phyloP scores from a whole-genome alignment of 1,140 invertebrate genomes.

The Acyrthosiphon pisum region DNA sequence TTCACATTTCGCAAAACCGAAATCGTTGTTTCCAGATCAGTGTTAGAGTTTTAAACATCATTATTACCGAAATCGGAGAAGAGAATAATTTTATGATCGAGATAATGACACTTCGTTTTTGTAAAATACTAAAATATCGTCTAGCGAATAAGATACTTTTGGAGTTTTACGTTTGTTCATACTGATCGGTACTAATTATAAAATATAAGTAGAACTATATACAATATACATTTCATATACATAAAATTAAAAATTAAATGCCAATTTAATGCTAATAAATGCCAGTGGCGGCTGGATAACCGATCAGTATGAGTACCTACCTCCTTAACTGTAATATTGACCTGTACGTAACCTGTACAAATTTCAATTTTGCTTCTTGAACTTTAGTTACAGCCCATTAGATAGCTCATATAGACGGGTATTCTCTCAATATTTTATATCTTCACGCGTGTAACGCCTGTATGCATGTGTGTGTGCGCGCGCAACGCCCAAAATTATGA shows the following conservation, averaged over 20 bases:
- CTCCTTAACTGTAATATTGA: background rate
- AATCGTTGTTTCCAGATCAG: background rate
- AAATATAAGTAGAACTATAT: too few relatives aligned
- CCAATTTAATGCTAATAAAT: background rate
- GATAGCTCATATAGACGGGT: background rate
- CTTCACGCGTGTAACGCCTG: background rate
- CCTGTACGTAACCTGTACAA: background rate
- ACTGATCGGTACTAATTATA: too few relatives aligned
- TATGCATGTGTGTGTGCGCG: background rate
- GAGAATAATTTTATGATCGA: too few relatives aligned
- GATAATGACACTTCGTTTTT: too few relatives aligned
- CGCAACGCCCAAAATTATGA: conserved; percentile 12
- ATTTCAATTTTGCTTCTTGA: background rate
- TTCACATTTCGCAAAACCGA: background rate
- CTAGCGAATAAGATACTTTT: too few relatives aligned
- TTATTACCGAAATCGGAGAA: too few relatives aligned
- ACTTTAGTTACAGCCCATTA: background rate
- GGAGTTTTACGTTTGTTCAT: too few relatives aligned
- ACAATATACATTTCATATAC: too few relatives aligned
- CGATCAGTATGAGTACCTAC: background rate
- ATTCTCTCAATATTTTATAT: background rate
- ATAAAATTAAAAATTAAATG: background rate
- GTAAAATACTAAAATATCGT: too few relatives aligned
- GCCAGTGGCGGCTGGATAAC: background rate
- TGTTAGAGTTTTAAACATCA: too few relatives aligned